Base-by-base conservation (phyloP, 2,888 invertebrate species). In the Andrena fulva region DNA sequence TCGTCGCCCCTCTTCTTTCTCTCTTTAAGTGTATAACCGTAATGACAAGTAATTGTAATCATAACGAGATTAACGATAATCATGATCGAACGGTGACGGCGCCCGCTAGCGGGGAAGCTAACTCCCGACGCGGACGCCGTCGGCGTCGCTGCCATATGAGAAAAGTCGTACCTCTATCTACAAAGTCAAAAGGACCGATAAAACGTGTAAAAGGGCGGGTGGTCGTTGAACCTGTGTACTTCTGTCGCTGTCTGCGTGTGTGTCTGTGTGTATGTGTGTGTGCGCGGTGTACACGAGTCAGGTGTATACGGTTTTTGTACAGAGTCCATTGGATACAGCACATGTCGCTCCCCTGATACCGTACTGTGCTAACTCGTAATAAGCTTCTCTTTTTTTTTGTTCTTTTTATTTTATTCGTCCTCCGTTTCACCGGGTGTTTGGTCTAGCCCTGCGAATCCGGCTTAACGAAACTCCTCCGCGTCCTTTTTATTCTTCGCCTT, bases 141-240 rank as follows among this genome's bases (percentile, higher is more conserved):
- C 78, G 73, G 60, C 63, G 79, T 79, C 59, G 80, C 29, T 64
- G 76, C 62, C 71, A 70, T 78, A 77, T 84, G 68, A 89, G 87
- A 88, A 89, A 90, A 85, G 42, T 84, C 82, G 88, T 88, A 86
- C 76, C 76, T 78, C 82, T 86, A 90, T 85, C 89, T 89, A 89
- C 87, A 76, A 87, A 89, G 89, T 90, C 87, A 87, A 90, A 89
- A 89, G 85, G 83, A 79, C 85, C 76, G 85, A 87, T 90, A 87
- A 90, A 89, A 89, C 84, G 87, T 89, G 89, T 89, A 87, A 89
- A 89, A 90, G 88, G 87, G 88, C 85, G 85, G 42, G 89, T 89
- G 85, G 78, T 87, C 82, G 79, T 87, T 86, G 85, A 87, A 82
- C 81, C 79, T 73, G 77, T 68, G 78, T 52, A 52, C 27, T 24